Percentiles rank a stretch among this genome's conserved stretches.
Conservation (phyloP, 2,888 invertebrate genomes). For the Carterocephalus palaemon region DNA sequence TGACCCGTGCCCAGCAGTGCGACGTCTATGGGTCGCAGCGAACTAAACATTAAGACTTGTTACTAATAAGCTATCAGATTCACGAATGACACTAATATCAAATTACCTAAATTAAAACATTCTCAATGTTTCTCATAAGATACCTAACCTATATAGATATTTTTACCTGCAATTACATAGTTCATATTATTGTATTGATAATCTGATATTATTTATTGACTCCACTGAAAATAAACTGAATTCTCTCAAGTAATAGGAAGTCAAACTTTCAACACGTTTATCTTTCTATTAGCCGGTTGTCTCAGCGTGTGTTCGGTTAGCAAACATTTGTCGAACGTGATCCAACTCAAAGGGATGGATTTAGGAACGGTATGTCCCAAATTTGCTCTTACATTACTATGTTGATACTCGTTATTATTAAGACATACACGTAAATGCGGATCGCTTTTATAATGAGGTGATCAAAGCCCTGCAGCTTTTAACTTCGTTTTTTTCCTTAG, state of each 20-base stretch:
- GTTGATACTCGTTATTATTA: conserved; percentile 12
- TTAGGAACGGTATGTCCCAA: conserved; percentile 39
- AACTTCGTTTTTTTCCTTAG: conserved; percentile 6
- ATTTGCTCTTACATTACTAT: conserved; percentile 11
- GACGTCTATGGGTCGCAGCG: no score
- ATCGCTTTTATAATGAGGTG: conserved; percentile 1
- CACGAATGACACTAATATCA: no score
- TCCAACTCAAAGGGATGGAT: conserved; percentile 64
- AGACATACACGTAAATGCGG: conserved; percentile 8
- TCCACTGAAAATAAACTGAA: conserved; percentile 4
- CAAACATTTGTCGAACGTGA: conserved; percentile 72
- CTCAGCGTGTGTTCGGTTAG: conserved; percentile 55
- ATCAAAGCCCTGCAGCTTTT: conserved; percentile 10
- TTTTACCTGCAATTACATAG: no score
- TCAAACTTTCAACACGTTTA: conserved; percentile 57
- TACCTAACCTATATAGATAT: no score
- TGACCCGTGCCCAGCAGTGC: no score
- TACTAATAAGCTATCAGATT: no score
- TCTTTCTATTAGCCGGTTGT: conserved; percentile 56
- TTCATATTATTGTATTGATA: no score
- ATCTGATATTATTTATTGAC: no score
- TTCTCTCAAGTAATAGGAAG: conserved; percentile 42
- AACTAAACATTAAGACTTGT: no score
- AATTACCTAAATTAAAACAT: no score
- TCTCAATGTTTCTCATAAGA: not conserved